Percentiles rank a stretch among this genome's conserved stretches.
phyloP scores from a whole-genome alignment of 2,888 invertebrate genomes.

The Xestia rhomboidea region DNA sequence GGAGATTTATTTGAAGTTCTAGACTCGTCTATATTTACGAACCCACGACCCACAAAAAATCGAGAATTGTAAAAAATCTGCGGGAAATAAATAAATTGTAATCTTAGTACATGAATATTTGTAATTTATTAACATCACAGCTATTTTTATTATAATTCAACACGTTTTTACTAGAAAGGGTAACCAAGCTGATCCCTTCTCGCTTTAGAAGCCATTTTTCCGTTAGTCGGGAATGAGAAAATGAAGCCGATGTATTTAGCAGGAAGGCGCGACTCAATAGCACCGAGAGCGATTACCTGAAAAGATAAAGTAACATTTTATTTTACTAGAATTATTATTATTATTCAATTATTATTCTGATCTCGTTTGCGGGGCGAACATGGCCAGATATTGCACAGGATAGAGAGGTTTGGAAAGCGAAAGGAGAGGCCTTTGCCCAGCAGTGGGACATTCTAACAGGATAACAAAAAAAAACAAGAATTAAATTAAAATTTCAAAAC shows the following conservation, averaged over 20 bases:
- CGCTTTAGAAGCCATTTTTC: slow-evolving; percentile 71
- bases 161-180: slow-evolving; percentile 61
- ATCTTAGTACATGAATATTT: neutral
- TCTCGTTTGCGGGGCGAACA: no score
- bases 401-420: no score
- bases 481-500: no score
- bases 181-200: slow-evolving; percentile 65
- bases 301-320: slow-evolving; percentile 12
- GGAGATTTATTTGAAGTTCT: neutral
- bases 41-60: neutral
- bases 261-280: slow-evolving; percentile 93
- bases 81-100: neutral
- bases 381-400: no score
- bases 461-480: no score
- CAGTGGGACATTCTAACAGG: no score
- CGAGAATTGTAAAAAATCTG: neutral
- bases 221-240: slow-evolving; percentile 93
- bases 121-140: neutral
- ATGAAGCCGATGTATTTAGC: slow-evolving; percentile 92
- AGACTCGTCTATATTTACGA: neutral
- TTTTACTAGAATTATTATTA: no score
- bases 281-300: slow-evolving; percentile 92
- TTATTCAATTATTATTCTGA: no score
- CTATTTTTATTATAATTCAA: neutral
- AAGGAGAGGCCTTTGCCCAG: no score